Evolutionary conservation across 2,113 vertebrate species (phyloP).

Genomic region (Thalassarche chlororhynchos): DNA sequence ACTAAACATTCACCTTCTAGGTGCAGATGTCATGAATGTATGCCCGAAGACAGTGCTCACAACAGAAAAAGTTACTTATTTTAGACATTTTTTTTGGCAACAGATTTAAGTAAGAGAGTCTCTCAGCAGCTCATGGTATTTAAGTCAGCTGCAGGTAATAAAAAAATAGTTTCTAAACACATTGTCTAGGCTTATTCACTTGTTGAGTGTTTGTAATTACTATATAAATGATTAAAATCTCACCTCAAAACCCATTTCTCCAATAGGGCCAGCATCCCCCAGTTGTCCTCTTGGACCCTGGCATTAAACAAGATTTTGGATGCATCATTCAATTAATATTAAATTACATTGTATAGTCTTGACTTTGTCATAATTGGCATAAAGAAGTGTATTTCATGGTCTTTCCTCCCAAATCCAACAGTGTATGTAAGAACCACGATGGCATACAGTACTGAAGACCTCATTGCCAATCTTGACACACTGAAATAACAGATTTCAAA

Average conservation of each 20-base stretch:
- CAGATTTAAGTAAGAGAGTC: not conserved
- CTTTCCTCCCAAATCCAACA: not conserved
- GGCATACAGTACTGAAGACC: not conserved
- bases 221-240: not conserved
- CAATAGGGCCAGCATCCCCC: slow-evolving; percentile 86
- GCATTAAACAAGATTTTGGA: slow-evolving; percentile 57
- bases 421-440: not conserved
- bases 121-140: not conserved
- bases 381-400: not conserved
- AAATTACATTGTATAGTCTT: not conserved
- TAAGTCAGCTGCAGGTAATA: not conserved
- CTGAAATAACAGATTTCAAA: not conserved
- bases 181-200: not conserved
- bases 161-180: not conserved
- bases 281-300: slow-evolving; percentile 89
- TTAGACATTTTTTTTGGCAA: not conserved
- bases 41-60: not conserved
- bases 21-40: not conserved
- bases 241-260: slow-evolving; percentile 91
- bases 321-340: not conserved
- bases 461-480: not conserved
- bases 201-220: not conserved
- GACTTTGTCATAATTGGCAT: not conserved
- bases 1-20: not conserved
- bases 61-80: not conserved